Evolutionary conservation across 2,797 vertebrate genomes (phyloP).

Genomic region (Simalia tracyae): DNA sequence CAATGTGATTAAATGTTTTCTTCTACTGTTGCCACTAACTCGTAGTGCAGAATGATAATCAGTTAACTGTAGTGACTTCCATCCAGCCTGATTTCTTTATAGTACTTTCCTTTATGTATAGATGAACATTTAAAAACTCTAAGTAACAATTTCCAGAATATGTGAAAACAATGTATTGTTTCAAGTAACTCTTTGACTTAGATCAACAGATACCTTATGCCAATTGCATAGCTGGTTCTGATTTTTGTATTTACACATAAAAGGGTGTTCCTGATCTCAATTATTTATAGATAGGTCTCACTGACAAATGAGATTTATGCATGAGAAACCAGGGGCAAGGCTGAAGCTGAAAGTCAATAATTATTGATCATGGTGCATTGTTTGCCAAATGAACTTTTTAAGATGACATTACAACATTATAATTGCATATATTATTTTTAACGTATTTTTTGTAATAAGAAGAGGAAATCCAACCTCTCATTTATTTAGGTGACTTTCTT

Average conservation of each 20-base stretch:
- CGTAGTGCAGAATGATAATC: slow-evolving; percentile 3
- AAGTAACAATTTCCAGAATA: not conserved
- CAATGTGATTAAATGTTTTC: not conserved
- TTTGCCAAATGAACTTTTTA: slow-evolving; percentile 17
- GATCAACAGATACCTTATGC: not conserved
- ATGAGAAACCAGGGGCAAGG: not conserved
- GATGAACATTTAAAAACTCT: not conserved
- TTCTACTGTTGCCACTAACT: not conserved
- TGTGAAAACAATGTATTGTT: slow-evolving; percentile 16
- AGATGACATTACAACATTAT: not conserved
- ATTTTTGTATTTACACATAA: not conserved
- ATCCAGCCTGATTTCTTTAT: not conserved
- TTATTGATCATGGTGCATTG: not conserved
- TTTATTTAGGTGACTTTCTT: not conserved
- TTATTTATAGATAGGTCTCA: slow-evolving; percentile 22
- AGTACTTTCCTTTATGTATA: not conserved
- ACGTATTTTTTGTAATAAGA: not conserved
- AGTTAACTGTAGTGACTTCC: not conserved
- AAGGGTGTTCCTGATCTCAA: slow-evolving; percentile 21
- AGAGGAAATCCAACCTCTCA: not conserved
- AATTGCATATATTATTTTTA: not conserved
- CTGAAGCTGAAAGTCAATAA: slow-evolving; percentile 4
- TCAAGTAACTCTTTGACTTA: not conserved
- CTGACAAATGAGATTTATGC: slow-evolving; percentile 1
- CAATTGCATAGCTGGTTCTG: slow-evolving; percentile 1